Base-by-base conservation (phyloP, 2,113 vertebrate genomes). In the Elgaria multicarinata region DNA sequence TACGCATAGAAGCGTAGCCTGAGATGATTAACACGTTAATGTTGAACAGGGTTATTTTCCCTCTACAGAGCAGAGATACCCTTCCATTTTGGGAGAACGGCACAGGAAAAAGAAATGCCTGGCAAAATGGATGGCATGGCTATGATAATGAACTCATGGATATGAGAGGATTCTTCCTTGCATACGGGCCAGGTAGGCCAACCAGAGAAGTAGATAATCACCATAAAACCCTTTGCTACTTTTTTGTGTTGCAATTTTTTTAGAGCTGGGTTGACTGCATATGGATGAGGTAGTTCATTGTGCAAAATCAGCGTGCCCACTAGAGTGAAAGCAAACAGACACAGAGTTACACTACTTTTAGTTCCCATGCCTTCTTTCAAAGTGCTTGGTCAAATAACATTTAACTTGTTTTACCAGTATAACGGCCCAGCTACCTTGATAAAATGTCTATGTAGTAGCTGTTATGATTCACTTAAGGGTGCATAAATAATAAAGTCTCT, bases 71-170 rank as follows among this genome's bases (percentile, higher is more conserved):
- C 95, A 98, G 96, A 93, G 93, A 96, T n/a, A 96, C 69, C 33
- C 97, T 99, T 26, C 99, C 98, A 0, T 99, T 96, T 90, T 99
- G 98, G 99, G 97, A 97, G 90, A 99, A 99, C 0, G 97, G 96
- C 87, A 98, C 98, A 0, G 97, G 96, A 36, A 95, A 58, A 85
- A 87, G 96, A 2, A 94, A 95, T 76, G 98, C 97, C 24, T 99
- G 98, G 99, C 98, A 99, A 87, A 97, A 95, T 0, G 99, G 99
- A 31, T 99, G 99, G 99, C 99, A 99, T 0, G 99, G 99, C 9
- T 99, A 99, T 0, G 99, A 99, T 97, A 99, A 99, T 0, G 98
- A 99, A 93, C 98, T 98, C 74, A 94, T 98, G 93, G 98, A 99
- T 92, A 99, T 99, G 99, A 98, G 97, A 90, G 99, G 97, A 46